Base-by-base conservation (phyloP, 2,113 vertebrate species). In the Ameiurus melas region DNA sequence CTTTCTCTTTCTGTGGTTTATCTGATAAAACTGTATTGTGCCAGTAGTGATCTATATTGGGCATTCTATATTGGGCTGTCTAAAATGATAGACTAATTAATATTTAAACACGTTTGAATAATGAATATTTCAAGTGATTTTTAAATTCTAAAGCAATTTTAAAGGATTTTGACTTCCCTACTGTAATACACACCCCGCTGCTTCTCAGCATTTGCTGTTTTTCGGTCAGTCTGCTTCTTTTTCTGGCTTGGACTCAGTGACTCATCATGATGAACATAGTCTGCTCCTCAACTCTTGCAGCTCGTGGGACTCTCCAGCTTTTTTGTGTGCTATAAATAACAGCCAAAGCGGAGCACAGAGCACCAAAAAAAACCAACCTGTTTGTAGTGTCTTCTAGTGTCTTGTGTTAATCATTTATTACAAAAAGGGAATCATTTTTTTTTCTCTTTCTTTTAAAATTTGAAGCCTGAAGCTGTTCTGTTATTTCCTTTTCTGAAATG, bases 281-380 rank as follows among this genome's bases (percentile, higher is more conserved):
- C 36, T 80, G 43, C 75, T 91, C 87, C 60, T 88, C 90, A 89
- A 78, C 87, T 86, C 85, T 57, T 85, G 47, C 20, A 33, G 66
- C 86, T 79, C 33, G 16, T 79, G 81, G 81, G 78, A 78, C 86
- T 83, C 58, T 88, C 86, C 58, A 86, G 86, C 62, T 47, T 80
- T 89, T 71, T 82, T 57, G 30, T 13, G 84, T 84, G 85, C 93
- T 93, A 93, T 93, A 93, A 94, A 94, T 94, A 93, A 19, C 57
- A 25, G 60, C 47, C 64, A 91, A 93, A 93, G 85, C 93, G 92
- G 94, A 93, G 92, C 93, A 93, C 77, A 77, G 78, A 78, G 88
- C 87, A 71, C 57, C 87, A 53, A 90, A 47, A 47, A 47, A 47
- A 43, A 43, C 3, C n/a, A 43, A 12, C 80, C 64, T 86, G 84